phyloP scores from a whole-genome alignment of 2,797 vertebrate genomes.

The Antrozous pallidus region DNA sequence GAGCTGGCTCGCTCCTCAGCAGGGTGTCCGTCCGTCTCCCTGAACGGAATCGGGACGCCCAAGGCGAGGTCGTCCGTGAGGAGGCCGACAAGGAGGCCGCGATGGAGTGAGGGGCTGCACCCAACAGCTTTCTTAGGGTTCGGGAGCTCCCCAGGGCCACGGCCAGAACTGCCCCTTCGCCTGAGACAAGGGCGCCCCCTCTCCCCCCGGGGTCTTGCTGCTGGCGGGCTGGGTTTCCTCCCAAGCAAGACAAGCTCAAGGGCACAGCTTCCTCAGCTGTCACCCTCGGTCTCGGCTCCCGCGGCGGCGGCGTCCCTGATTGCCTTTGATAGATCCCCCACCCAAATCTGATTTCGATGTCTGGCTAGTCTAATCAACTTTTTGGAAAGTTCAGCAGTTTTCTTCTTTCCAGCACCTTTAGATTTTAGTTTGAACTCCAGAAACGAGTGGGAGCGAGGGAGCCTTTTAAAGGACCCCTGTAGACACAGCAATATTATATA shows the following conservation, averaged over 20 bases:
- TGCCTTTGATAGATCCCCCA: conserved; percentile 49
- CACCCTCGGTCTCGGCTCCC: conserved; percentile 57
- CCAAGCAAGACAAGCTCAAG: background rate
- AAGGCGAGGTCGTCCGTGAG: conserved; percentile 68
- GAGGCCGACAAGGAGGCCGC: conserved; percentile 51
- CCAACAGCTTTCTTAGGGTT: conserved; percentile 38
- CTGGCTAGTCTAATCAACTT: conserved; percentile 29
- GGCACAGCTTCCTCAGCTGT: conserved; percentile 19
- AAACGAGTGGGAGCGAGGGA: background rate
- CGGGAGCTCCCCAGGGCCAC: background rate
- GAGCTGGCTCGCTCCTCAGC: conserved; percentile 48
- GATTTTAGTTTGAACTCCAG: background rate
- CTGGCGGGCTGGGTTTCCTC: background rate
- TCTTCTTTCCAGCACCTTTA: background rate
- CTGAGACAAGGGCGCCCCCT: background rate
- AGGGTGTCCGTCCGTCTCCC: conserved; percentile 6
- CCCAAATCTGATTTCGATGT: conserved; percentile 75
- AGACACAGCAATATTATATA: too few relatives aligned
- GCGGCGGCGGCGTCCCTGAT: conserved; percentile 37
- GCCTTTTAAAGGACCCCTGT: background rate
- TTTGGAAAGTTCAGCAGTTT: conserved; percentile 79
- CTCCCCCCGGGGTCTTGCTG: background rate
- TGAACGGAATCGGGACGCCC: conserved; percentile 39
- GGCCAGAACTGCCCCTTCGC: background rate
- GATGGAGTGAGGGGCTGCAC: conserved; percentile 41